Conservation (phyloP, 2,113 vertebrate species). For the Semicossyphus pulcher region DNA sequence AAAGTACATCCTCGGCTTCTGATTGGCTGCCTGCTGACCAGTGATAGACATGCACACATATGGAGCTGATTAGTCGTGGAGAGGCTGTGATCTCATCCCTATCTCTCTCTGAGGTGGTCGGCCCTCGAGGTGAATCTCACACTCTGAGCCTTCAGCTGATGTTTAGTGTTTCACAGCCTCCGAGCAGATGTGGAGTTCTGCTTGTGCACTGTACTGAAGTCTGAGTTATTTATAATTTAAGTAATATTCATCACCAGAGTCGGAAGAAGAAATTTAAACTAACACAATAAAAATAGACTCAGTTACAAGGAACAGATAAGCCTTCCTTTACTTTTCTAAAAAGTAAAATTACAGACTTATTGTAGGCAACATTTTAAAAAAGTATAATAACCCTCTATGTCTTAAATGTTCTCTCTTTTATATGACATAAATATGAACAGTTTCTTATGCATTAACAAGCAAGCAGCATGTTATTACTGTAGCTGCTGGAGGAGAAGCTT, state of each 20-base stretch:
- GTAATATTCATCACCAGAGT: background rate
- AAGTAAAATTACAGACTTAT: too few species aligned
- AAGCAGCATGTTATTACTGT: too few species aligned
- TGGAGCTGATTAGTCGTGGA: constrained; percentile 64
- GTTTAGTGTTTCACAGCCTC: background rate
- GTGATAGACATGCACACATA: constrained; percentile 51
- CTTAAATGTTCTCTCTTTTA: too few species aligned
- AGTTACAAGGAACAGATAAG: too few species aligned
- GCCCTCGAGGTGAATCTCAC: constrained; percentile 6
- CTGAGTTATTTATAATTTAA: background rate
- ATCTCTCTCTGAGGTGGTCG: constrained; percentile 3
- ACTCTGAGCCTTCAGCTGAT: background rate
- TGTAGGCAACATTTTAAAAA: too few species aligned
- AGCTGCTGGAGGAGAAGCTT: too few species aligned
- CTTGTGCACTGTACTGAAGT: background rate
- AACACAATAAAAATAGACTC: background rate
- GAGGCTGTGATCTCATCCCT: constrained; percentile 50
- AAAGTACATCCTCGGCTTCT: background rate
- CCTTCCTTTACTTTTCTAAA: too few species aligned
- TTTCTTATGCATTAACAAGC: too few species aligned
- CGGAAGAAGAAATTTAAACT: background rate
- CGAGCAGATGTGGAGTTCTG: background rate
- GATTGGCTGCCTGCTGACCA: constrained; percentile 63
- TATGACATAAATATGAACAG: too few species aligned
- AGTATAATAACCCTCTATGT: too few species aligned